Evolutionary conservation across 2,113 vertebrate species (phyloP).

Genomic region (Dasyprocta punctata): DNA sequence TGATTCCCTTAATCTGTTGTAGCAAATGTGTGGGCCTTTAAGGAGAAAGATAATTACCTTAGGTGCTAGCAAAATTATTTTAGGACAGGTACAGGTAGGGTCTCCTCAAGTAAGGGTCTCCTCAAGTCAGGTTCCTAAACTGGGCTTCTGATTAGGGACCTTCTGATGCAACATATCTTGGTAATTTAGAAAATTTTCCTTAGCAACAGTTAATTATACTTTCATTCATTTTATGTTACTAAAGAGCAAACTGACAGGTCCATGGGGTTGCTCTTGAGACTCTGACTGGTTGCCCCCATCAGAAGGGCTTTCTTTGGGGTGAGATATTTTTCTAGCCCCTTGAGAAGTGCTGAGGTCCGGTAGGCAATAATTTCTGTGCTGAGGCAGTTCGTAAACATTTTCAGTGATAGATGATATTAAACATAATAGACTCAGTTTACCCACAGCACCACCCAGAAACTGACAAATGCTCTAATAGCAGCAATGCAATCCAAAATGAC

Average conservation of each 20-base stretch:
- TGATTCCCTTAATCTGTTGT: not conserved
- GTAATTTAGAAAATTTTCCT: slow-evolving; percentile 1
- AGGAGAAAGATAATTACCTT: not conserved
- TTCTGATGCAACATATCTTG: not conserved
- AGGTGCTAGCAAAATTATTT: not conserved
- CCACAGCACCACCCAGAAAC: slow-evolving; percentile 26
- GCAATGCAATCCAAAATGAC: not conserved
- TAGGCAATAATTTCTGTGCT: slow-evolving; percentile 33
- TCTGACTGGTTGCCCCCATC: not conserved
- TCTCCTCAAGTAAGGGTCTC: not conserved
- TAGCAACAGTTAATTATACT: not conserved
- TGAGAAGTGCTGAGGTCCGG: not conserved
- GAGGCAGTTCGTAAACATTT: slow-evolving; percentile 59
- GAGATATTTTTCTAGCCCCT: not conserved
- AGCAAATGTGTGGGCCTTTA: not conserved
- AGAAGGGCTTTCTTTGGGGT: not conserved
- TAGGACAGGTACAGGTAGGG: not conserved
- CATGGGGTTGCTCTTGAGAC: not conserved
- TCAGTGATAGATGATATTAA: not conserved
- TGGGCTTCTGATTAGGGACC: not conserved
- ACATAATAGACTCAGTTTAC: slow-evolving; percentile 26
- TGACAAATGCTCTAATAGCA: slow-evolving; percentile 63
- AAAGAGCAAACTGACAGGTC: not conserved
- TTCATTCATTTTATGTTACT: no score
- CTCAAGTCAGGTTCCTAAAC: not conserved